Evolutionary conservation across 2,888 invertebrate genomes (phyloP), one percentile per base, ranked within the genome.

Genomic region (Heteropelma amictum): DNA sequence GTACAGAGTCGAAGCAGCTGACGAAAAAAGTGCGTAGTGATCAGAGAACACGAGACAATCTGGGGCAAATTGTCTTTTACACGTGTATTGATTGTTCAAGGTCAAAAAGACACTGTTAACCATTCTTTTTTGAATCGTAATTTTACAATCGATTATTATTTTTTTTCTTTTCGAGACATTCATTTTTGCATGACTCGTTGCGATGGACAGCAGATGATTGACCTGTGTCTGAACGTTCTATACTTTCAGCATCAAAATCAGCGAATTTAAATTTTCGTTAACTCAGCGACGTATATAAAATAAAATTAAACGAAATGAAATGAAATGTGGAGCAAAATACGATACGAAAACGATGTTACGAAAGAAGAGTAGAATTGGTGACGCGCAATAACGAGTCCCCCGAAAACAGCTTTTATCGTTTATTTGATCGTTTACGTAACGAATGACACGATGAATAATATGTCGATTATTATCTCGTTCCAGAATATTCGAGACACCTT

Each of bases 371-470:
- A 23, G 26, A 14, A 58, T 47, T 35, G 12, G 33, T 19, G 28
- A 49, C 28, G 8, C 38, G 58, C 38, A 68, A 47, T 68, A 58
- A 56, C 49, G 58, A 68, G 56, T n/a, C 38, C 19, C 47, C 30
- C 47, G 47, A 58, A n/a, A 49, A 28, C 17, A 8, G n/a, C 19
- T 33, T 23, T 12, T 28, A 21, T 28, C 54, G n/a, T 10, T 21
- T 56, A 56, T 12, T 17, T 2, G n/a, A 12, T 17, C 42, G 17
- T 10, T 42, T 23, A n/a, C 64, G 60, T 69, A 58, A 69, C 58
- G 63, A 64, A 58, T 63, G 63, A 40, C 28, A 64, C 58, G 60
- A 47, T 64, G 60, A 58, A 30, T n/a, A n/a, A n/a, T n/a, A n/a
- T n/a, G n/a, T n/a, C n/a, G n/a, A n/a, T n/a, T n/a, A n/a, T n/a